Evolutionary conservation across 2,888 invertebrate species (phyloP).

Genomic region (Mesoligia furuncula): DNA sequence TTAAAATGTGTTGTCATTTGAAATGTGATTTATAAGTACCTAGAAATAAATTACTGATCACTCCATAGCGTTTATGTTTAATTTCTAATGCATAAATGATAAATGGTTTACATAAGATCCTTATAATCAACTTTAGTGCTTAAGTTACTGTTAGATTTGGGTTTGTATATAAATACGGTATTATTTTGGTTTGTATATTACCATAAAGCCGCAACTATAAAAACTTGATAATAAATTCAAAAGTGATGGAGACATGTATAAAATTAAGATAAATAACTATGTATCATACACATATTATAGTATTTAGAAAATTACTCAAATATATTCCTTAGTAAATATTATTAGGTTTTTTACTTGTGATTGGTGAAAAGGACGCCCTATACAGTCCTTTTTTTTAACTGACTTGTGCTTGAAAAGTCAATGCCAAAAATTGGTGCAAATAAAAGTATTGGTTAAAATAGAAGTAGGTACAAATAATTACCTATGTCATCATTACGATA

Average conservation of each 20-base stretch:
- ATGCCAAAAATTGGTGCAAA: neutral
- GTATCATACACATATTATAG: conserved; percentile 82
- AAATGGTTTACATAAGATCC: conserved; percentile 44
- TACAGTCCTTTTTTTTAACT: neutral
- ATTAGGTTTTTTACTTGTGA: conserved; percentile 59
- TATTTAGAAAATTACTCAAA: conserved; percentile 80
- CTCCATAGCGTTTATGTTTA: conserved; percentile 41
- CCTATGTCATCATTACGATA: neutral
- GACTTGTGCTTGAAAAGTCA: neutral
- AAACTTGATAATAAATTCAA: conserved; percentile 67
- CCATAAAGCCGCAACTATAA: conserved; percentile 57
- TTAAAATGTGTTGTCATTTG: conserved; percentile 52
- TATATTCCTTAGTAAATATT: conserved; percentile 80
- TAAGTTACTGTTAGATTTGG: conserved; percentile 66
- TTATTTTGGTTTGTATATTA: conserved; percentile 68
- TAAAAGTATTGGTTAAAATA: neutral
- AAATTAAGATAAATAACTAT: conserved; percentile 76
- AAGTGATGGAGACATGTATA: conserved; percentile 76
- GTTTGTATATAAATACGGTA: conserved; percentile 71
- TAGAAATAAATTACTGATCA: conserved; percentile 52
- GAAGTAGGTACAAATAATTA: neutral
- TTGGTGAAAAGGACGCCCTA: neutral
- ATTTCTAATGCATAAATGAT: conserved; percentile 42
- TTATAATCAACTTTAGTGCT: conserved; percentile 54
- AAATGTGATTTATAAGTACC: conserved; percentile 49